Base-by-base conservation (phyloP, 2,113 vertebrate genomes). In the Agapornis roseicollis region DNA sequence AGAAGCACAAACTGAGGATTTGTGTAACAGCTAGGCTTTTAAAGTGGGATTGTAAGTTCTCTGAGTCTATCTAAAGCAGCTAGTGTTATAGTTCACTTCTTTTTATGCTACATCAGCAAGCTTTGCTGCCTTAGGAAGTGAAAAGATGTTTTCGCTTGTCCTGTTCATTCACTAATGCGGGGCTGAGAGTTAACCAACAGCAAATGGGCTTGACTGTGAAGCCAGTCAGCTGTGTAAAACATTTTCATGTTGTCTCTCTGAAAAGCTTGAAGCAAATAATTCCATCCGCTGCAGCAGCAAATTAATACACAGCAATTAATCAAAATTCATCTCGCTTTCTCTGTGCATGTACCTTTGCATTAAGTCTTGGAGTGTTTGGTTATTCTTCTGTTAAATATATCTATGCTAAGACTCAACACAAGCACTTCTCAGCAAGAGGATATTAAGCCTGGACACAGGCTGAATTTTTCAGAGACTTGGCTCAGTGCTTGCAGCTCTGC, bases 261-360 rank as follows among this genome's bases (percentile, higher is more conserved):
- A 79, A 92, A 92, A 92, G 82, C 90, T 93, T 3, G 11, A 84
- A 96, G 90, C 61, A 86, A 93, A 84, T 69, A 84, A 84, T 84
- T 79, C 86, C 28, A 46, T 60, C 72, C n/a, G 1, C 83, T 61
- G 63, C 66, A 70, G 76, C 2, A 3, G 76, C 61, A 96, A 93
- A 88, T 89, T 78, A 93, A 90, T 92, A 76, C 72, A 44, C 39
- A 58, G 31, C 80, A 96, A 93, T 96, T 95, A 93, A 96, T 95
- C 92, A 96, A 53, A 74, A 95, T 90, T 79, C 90, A 81, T 79
- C 80, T 83, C 77, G 35, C 77, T 79, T 90, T 90, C 76, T 47
- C 73, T 61, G 60, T 49, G 77, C 69, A 6, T 24, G 23, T 92
- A 19, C 64, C 66, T 50, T 66, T 55, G 88, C 56, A 78, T 74